These are phyloP conservation scores for Equus przewalskii DNA, from an alignment of 2,113 vertebrate species.

Conservation along the genomic window DNA sequence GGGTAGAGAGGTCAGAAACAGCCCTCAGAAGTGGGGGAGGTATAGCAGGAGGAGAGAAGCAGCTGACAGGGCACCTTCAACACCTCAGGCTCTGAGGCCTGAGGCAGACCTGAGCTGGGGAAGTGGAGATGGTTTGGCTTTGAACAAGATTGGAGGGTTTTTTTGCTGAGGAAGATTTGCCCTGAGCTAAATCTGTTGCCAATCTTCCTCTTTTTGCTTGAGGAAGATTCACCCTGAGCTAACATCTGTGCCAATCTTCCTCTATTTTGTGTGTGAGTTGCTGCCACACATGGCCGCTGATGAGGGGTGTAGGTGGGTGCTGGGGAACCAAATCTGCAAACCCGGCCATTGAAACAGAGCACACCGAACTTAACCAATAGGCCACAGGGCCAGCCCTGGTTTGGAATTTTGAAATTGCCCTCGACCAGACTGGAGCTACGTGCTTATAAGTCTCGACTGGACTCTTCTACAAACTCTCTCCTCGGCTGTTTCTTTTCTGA, in stretches of 20 bases:
- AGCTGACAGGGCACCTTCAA: neutral
- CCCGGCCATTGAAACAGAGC: too few species aligned
- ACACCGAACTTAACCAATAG: too few species aligned
- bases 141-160: neutral
- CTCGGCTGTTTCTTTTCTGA: constrained; percentile 17
- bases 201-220: too few species aligned
- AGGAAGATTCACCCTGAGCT: too few species aligned
- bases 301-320: too few species aligned
- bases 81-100: neutral
- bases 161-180: too few species aligned
- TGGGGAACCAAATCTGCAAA: too few species aligned
- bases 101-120: neutral
- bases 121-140: neutral
- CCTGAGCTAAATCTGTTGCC: too few species aligned
- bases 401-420: constrained; percentile 41
- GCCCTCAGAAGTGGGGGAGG: neutral
- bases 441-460: neutral
- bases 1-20: neutral
- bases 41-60: neutral
- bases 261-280: too few species aligned
- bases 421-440: neutral
- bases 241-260: too few species aligned
- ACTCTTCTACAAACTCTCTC: constrained; percentile 5
- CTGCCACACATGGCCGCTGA: too few species aligned
- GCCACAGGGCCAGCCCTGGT: neutral